phyloP scores from a whole-genome alignment of 1,140 invertebrate species.

The Araneus ventricosus region DNA sequence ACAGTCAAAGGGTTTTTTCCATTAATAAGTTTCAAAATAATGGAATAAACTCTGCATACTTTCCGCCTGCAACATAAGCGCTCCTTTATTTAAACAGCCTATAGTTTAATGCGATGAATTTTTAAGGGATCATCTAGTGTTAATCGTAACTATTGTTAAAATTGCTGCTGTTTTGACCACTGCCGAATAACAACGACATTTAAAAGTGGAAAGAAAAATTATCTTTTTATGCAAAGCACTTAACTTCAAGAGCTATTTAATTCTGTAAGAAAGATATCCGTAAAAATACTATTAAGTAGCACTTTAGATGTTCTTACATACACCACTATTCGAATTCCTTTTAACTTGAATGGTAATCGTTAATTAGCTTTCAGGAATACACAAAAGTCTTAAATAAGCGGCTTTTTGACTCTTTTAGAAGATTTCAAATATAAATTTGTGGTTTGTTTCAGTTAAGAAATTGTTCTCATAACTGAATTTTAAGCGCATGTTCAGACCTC shows the following conservation, averaged over 20 bases:
- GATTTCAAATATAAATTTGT: background rate
- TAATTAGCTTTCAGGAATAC: conserved; percentile 31
- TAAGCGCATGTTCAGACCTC: background rate
- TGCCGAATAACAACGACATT: background rate
- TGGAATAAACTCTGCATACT: background rate
- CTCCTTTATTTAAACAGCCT: background rate
- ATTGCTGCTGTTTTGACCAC: background rate
- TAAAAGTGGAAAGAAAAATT: background rate
- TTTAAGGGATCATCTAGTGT: background rate
- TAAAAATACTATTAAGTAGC: conserved; percentile 36
- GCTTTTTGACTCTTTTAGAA: background rate
- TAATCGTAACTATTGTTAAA: conserved; percentile 7
- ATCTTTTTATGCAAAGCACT: conserved; percentile 25
- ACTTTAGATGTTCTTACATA: conserved; percentile 27
- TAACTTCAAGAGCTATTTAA: conserved; percentile 34
- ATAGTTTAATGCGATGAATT: background rate
- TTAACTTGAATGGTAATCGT: conserved; percentile 2
- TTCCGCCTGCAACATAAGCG: background rate
- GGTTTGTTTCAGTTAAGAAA: background rate
- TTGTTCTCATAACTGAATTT: background rate
- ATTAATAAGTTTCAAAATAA: background rate
- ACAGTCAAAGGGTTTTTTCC: too few relatives aligned
- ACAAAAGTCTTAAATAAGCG: background rate
- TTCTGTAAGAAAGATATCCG: background rate
- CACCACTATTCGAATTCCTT: conserved; percentile 12